phyloP scores from a whole-genome alignment of 2,797 vertebrate species.

The Meda fulgida region DNA sequence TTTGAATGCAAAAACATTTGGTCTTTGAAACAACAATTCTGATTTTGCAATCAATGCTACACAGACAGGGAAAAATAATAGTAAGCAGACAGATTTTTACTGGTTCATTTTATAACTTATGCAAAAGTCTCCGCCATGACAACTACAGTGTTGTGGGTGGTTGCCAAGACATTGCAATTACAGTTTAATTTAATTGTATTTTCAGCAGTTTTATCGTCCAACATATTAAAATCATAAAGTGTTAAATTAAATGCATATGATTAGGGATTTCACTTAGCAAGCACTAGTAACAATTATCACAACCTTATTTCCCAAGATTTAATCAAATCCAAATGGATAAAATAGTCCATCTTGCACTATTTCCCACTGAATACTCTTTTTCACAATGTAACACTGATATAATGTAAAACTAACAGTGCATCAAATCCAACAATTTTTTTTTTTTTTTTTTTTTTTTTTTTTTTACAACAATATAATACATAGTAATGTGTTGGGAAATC shows the following conservation, averaged over 20 bases:
- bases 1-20: neutral
- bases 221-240: neutral
- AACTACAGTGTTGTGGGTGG: too few species aligned
- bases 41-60: neutral
- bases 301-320: neutral
- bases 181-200: too few species aligned
- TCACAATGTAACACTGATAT: neutral
- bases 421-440: neutral
- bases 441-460: neutral
- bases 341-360: neutral
- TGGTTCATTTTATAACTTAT: too few species aligned
- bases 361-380: neutral
- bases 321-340: neutral
- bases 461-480: neutral
- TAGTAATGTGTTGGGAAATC: neutral
- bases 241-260: neutral
- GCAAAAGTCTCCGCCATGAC: too few species aligned
- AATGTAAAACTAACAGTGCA: neutral
- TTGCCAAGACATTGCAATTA: neutral
- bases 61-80: neutral
- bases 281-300: neutral
- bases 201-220: neutral
- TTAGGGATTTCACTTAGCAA: neutral
- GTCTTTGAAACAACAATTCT: neutral
- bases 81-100: neutral